Evolutionary conservation across 2,113 vertebrate species (phyloP).

Genomic region (Stigmatopora nigra): DNA sequence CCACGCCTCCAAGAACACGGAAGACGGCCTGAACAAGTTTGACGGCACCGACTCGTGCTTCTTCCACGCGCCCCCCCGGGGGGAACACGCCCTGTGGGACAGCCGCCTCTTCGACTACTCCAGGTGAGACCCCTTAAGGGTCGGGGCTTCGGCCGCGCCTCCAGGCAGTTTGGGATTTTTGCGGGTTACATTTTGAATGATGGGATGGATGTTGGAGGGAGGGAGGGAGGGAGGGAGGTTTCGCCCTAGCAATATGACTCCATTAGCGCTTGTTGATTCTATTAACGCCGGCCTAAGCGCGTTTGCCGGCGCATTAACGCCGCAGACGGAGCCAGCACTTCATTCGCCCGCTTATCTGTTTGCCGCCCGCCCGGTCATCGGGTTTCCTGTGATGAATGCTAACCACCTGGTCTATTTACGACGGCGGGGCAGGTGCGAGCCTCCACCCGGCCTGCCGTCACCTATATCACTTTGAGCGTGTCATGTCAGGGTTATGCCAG

Average conservation of each 20-base stretch:
- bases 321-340: conserved; percentile 40
- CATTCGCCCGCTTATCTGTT: conserved; percentile 28
- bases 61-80: conserved; percentile 84
- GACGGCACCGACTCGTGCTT: conserved; percentile 91
- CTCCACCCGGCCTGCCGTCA: conserved; percentile 52
- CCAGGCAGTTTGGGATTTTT: too few species aligned
- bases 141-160: background rate
- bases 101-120: conserved; percentile 92
- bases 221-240: background rate
- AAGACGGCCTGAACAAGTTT: conserved; percentile 89
- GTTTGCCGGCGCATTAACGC: conserved; percentile 47
- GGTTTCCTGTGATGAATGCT: conserved; percentile 64
- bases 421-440: too few species aligned
- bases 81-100: conserved; percentile 85
- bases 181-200: too few species aligned
- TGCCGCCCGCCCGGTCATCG: conserved; percentile 44
- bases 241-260: conserved; percentile 36
- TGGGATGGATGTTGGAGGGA: too few species aligned
- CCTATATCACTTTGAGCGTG: conserved; percentile 44
- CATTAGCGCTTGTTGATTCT: conserved; percentile 19
- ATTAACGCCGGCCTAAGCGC: conserved; percentile 30
- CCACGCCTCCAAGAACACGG: conserved; percentile 91
- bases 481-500: too few species aligned
- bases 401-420: conserved; percentile 72
- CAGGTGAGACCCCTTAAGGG: conserved; percentile 63